phyloP scores from a whole-genome alignment of 2,113 vertebrate genomes.

The Ibidorhyncha struthersii region DNA sequence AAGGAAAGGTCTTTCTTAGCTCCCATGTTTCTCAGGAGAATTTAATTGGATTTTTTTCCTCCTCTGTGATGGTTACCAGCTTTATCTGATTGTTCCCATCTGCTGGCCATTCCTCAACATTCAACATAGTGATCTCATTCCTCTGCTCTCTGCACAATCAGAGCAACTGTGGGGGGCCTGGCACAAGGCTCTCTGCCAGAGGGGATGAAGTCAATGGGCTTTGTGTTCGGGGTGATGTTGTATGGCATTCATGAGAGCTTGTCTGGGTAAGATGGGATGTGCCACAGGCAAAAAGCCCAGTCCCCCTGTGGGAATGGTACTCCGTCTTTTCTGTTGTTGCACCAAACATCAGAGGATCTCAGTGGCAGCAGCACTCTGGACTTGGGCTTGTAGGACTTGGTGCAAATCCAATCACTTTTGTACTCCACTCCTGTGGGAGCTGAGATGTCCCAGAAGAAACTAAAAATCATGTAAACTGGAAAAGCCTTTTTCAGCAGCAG shows the following conservation, averaged over 20 bases:
- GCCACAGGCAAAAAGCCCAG: background rate
- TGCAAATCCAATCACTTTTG: background rate
- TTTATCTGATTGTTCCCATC: slow-evolving; percentile 71
- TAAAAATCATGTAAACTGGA: background rate
- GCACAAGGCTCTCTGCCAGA: slow-evolving; percentile 40
- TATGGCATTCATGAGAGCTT: background rate
- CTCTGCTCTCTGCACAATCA: slow-evolving; percentile 30
- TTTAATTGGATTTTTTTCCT: slow-evolving; percentile 13
- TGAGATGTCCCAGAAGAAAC: background rate
- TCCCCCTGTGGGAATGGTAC: background rate
- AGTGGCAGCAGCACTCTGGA: background rate
- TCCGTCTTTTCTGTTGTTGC: background rate
- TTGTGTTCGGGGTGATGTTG: background rate
- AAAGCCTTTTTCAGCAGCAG: background rate
- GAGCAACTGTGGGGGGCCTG: background rate
- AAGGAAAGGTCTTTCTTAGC: background rate
- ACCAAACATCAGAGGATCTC: background rate
- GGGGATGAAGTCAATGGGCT: slow-evolving; percentile 21
- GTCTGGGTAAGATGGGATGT: background rate
- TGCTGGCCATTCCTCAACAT: slow-evolving; percentile 51
- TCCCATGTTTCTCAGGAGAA: slow-evolving; percentile 14
- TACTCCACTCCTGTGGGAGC: background rate
- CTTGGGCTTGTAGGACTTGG: background rate
- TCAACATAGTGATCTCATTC: slow-evolving; percentile 48
- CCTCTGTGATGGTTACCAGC: background rate